These are phyloP conservation scores for Aricia agestis DNA, from an alignment of 1,140 invertebrate species.

Conservation along the genomic window DNA sequence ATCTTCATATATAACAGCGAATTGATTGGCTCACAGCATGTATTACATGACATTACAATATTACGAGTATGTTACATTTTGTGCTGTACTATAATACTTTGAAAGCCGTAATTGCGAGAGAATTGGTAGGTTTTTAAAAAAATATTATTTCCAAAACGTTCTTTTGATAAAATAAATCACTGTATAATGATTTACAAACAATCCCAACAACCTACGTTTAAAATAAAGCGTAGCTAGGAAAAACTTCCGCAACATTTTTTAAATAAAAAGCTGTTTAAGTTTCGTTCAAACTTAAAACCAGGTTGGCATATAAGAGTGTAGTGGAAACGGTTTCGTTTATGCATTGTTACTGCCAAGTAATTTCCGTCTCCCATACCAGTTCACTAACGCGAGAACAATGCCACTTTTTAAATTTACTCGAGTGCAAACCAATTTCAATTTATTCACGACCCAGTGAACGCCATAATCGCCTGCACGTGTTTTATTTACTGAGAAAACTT, in stretches of 20 bases:
- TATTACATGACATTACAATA: too few relatives aligned
- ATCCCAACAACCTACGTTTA: too few relatives aligned
- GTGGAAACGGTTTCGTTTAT: slow-evolving; percentile 10
- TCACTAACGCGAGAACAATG: slow-evolving; percentile 16
- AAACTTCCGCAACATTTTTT: slow-evolving; percentile 1
- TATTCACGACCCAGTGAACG: slow-evolving; percentile 13
- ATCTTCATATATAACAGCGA: too few relatives aligned
- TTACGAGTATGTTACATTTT: too few relatives aligned
- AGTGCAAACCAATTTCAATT: slow-evolving; percentile 15
- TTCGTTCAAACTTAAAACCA: not conserved
- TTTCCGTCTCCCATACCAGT: slow-evolving; percentile 22
- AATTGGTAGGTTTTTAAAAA: too few relatives aligned
- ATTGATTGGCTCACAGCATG: too few relatives aligned
- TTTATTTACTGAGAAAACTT: slow-evolving; percentile 14
- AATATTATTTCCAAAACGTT: too few relatives aligned
- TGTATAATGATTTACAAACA: not conserved
- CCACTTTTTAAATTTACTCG: slow-evolving; percentile 13
- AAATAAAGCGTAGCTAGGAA: not conserved
- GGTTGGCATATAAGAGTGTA: not conserved
- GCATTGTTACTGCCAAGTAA: slow-evolving; percentile 20
- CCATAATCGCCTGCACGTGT: slow-evolving; percentile 14
- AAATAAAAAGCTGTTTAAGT: slow-evolving; percentile 17
- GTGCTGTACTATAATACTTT: too few relatives aligned
- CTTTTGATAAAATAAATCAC: not conserved
- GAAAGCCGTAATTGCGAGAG: too few relatives aligned